Base-by-base conservation (phyloP, 2,113 vertebrate species). In the Aegithalos caudatus region DNA sequence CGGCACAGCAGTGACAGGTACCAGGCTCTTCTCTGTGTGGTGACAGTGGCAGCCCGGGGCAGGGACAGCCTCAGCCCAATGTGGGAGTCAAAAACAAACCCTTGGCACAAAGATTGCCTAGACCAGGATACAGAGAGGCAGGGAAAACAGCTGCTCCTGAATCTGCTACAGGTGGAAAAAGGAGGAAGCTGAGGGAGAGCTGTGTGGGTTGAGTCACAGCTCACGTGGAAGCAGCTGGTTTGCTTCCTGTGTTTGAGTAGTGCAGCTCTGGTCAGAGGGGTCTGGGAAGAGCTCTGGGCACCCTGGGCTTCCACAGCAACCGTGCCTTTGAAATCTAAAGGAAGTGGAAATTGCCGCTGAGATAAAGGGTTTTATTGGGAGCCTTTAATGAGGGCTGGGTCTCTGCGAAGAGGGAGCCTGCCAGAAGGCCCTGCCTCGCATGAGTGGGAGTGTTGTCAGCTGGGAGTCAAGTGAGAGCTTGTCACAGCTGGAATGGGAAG, bases 381-480 rank as follows among this genome's bases (percentile, higher is more conserved):
- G 70, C 44, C 56, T 71, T 31, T 42, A 27, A 13, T 1, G 57
- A 69, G 54, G 78, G 61, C 76, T 66, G 89, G 42, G 58, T 24
- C 53, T 33, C 11, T 73, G 69, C 21, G 25, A 6, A 24, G 50
- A 56, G 86, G 86, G 73, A 92, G 57, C 60, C 83, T 87, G 94
- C 81, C 79, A 73, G 81, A 28, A 94, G 87, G 81, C 2, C 9
- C 84, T 93, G 93, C 87, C 91, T 76, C 1, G 2, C 35, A 1
- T 27, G 8, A 71, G 93, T 67, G 81, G 87, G 91, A 93, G 95
- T 87, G 83, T 29, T 11, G 7, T 66, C 74, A 65, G 83, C 95
- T 62, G 81, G 31, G 76, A 93, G 86, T 91, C 84, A 76, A 95
- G 90, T 73, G 84, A 62, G 85, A 95, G 69, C 90, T 83, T 90